Evolutionary conservation across 2,113 vertebrate genomes (phyloP), one percentile per base, ranked within the genome.

Genomic region (Cromileptes altivelis): DNA sequence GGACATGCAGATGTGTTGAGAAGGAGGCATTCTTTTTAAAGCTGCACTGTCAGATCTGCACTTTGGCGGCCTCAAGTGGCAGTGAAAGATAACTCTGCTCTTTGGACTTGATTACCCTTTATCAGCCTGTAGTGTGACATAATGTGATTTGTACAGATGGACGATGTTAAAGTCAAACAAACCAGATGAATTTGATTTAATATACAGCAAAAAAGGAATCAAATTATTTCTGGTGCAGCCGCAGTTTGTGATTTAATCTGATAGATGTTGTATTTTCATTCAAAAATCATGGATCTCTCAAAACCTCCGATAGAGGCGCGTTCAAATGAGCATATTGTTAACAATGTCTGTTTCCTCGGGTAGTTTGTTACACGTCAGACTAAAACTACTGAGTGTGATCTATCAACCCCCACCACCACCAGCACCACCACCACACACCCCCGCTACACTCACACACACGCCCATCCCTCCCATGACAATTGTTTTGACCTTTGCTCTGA

Each of bases 401-500:
- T 55, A 6, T 53, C 61, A 47, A 0, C 3, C 52, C 27, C 52
- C 33, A 37, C 33, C 33, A 37, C 33, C 12, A 45, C 42, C 8
- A 9, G 3, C 7, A 9, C 33, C 33, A 37, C 33, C 33, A 37
- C 33, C 33, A 37, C 33, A 7, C 47, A 49, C 14, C 47, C 47
- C 47, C 14, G 42, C 47, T 4, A 30, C 52, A 19, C 64, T 25
- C 71, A 19, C 49, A 57, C 45, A 27, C 52, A 53, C 74, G 13
- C 81, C 73, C 71, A 73, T 84, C 67, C 78, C 82, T 92, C 84
- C 83, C 70, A 33, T 85, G 81, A 80, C 75, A 80, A 92, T 91
- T 81, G 75, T 89, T 93, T 92, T 93, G 92, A 91, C 91, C 94
- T 94, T 92, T 92, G 86, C 89, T 92, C 90, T 82, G 79, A 94